Percentiles rank a stretch among this genome's conserved stretches.
These are phyloP conservation scores for Hucho hucho DNA, from an alignment of 2,113 vertebrate species.

Conservation along the genomic window DNA sequence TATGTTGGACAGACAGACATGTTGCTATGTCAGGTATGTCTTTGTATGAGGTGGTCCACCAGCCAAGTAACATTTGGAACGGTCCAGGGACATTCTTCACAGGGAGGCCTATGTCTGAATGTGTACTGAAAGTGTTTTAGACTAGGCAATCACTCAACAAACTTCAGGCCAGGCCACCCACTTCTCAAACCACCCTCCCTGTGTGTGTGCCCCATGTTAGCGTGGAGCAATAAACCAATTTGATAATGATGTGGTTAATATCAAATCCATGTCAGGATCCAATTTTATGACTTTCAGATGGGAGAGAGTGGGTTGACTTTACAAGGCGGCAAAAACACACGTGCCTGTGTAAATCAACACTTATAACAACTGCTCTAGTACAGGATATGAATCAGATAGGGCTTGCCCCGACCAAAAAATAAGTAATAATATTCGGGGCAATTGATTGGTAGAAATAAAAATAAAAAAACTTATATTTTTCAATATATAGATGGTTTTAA, in stretches of 20 bases:
- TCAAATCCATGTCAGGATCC: background rate
- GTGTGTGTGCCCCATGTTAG: background rate
- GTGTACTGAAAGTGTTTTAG: background rate
- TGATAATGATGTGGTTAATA: background rate
- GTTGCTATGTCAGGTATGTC: background rate
- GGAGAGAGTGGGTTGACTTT: background rate
- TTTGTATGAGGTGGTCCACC: background rate
- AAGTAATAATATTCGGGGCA: too few species aligned
- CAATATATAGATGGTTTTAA: too few species aligned
- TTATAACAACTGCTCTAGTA: background rate
- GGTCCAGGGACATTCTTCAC: background rate
- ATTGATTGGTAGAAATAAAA: too few species aligned
- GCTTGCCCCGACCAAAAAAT: too few species aligned
- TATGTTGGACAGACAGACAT: background rate
- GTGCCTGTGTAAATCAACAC: background rate
- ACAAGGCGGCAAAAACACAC: background rate
- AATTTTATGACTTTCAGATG: slow-evolving; percentile 4
- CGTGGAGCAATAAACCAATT: background rate
- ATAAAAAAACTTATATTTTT: too few species aligned
- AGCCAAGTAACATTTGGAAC: background rate
- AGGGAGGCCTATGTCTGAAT: background rate
- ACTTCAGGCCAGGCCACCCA: background rate
- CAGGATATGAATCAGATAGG: too few species aligned
- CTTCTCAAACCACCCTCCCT: background rate
- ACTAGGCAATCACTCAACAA: background rate